Conservation (phyloP, 2,797 vertebrate species). For the Eidolon dupreanum region DNA sequence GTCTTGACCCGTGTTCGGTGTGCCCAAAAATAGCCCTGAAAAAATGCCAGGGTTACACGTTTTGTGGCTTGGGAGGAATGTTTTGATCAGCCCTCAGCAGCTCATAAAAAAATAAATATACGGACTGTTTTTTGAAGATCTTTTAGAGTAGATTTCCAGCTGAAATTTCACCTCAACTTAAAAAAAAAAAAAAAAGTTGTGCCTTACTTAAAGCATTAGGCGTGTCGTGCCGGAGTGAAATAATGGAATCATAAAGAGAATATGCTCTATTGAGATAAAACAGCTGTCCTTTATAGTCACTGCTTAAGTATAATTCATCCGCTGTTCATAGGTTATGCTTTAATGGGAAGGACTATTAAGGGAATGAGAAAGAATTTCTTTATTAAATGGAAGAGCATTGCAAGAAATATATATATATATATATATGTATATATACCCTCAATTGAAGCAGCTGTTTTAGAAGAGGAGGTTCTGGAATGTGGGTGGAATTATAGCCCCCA, state of each 20-base stretch:
- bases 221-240: conserved; percentile 70
- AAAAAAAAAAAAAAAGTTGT: conserved; percentile 41
- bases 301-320: conserved; percentile 77
- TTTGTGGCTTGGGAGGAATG: conserved; percentile 9
- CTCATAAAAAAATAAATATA: conserved; percentile 72
- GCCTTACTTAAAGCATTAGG: conserved; percentile 80
- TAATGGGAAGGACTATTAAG: conserved; percentile 39
- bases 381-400: conserved; percentile 25
- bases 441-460: not conserved
- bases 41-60: conserved; percentile 11
- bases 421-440: not conserved
- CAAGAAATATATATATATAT: not conserved
- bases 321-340: conserved; percentile 66
- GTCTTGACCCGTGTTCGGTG: conserved; percentile 8
- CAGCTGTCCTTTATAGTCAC: conserved; percentile 77
- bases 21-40: conserved; percentile 42
- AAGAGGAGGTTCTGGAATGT: not conserved
- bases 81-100: conserved; percentile 60
- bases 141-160: conserved; percentile 71
- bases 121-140: conserved; percentile 53
- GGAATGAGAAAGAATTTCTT: conserved; percentile 43
- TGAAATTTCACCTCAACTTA: conserved; percentile 72
- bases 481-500: not conserved
- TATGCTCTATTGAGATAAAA: conserved; percentile 77
- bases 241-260: conserved; percentile 75